phyloP scores from a whole-genome alignment of 1,140 invertebrate species.

The Tetragnatha versicolor region DNA sequence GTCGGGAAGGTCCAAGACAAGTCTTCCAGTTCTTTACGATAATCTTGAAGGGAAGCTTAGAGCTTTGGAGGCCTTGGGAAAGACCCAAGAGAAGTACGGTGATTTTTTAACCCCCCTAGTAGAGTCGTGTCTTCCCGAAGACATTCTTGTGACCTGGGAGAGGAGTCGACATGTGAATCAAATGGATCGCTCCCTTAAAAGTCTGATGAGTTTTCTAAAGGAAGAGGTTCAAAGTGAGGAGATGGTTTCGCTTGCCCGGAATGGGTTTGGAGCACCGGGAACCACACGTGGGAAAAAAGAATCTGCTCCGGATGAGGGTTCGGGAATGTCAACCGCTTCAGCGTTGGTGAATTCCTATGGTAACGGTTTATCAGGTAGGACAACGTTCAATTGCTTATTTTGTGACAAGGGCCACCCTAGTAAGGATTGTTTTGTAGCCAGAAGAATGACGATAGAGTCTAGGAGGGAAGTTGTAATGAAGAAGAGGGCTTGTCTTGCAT shows the following conservation, averaged over 20 bases:
- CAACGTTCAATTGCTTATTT: no score
- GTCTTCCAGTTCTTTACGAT: slow-evolving; percentile 51
- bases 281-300: no score
- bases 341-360: no score
- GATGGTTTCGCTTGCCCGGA: background rate
- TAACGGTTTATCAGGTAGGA: no score
- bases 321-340: no score
- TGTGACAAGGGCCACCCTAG: no score
- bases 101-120: slow-evolving; percentile 61
- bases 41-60: slow-evolving; percentile 60
- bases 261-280: background rate
- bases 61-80: slow-evolving; percentile 59
- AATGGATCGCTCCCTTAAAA: background rate
- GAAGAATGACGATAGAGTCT: no score
- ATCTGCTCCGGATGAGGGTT: no score
- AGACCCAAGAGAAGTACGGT: slow-evolving; percentile 60
- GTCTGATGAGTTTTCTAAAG: background rate
- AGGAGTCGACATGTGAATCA: background rate
- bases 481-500: no score
- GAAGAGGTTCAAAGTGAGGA: background rate
- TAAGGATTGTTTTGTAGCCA: no score
- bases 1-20: background rate
- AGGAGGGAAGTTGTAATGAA: no score
- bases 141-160: slow-evolving; percentile 58
- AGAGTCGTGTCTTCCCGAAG: slow-evolving; percentile 61